phyloP scores from a whole-genome alignment of 2,113 vertebrate genomes.

The Rafetus swinhoei region DNA sequence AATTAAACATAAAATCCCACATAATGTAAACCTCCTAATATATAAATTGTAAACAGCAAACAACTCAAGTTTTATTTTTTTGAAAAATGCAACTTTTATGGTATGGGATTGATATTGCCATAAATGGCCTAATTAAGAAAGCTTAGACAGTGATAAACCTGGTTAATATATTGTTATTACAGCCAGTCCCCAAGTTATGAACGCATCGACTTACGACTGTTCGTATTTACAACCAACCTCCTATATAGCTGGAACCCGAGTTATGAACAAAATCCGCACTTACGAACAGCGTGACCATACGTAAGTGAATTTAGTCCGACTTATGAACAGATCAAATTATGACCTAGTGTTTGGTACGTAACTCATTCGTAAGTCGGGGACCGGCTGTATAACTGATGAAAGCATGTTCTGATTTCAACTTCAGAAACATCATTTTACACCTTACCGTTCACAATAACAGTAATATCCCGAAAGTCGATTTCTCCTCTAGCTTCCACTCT shows the following conservation, averaged over 20 bases:
- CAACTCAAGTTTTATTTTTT: neutral
- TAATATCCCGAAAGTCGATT: conserved; percentile 97
- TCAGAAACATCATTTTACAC: neutral
- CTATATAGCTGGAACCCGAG: too few relatives aligned
- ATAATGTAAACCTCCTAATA: neutral
- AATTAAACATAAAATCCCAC: neutral
- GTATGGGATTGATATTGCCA: neutral
- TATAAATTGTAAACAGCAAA: neutral
- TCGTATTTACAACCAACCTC: too few relatives aligned
- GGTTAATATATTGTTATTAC: neutral
- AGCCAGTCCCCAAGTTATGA: too few relatives aligned
- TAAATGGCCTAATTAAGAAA: neutral
- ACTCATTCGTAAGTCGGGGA: too few relatives aligned
- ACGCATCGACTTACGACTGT: too few relatives aligned
- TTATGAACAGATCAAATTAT: too few relatives aligned
- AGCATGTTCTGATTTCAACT: neutral
- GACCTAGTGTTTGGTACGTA: too few relatives aligned
- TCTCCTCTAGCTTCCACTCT: conserved; percentile 96
- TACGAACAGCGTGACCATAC: too few relatives aligned
- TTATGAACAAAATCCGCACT: too few relatives aligned
- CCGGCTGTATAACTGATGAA: neutral
- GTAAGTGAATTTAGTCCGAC: too few relatives aligned
- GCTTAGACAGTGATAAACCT: neutral
- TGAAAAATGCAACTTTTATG: neutral
- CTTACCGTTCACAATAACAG: conserved; percentile 96